Evolutionary conservation across 2,888 invertebrate genomes (phyloP), one percentile per base, ranked within the genome.

Genomic region (Eupithecia pulchellata): DNA sequence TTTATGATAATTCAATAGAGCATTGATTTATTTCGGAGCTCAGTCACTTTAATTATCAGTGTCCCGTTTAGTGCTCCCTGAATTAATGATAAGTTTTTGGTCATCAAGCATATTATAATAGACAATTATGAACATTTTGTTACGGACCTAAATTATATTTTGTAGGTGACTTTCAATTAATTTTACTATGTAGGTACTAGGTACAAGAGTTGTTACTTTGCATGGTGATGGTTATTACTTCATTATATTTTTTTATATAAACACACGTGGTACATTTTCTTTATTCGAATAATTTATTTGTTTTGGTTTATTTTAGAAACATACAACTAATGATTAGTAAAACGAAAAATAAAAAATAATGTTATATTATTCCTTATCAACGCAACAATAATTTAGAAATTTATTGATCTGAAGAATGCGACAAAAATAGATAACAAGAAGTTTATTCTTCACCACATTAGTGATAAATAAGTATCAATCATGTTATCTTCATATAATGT

Each of bases 41-140:
- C 58, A 29, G 17, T 58, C 32, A n/a, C 60, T 60, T 29, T 32
- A 20, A n/a, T n/a, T 34, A 61, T 61, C 34, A 61, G 25, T 34
- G 34, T 60, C 30, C 32, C 32, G n/a, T 20, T 32, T 20, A 34
- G 32, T 36, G 25, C 8, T 32, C 60, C 34, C 34, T 61, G 34
- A 61, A 61, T 61, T 34, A 61, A 34, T 61, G 13, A 61, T 32
- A 4, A 36, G 20, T 13, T 29, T 57, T 17, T 57, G 57, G 29
- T 20, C 17, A 61, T 60, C n/a, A 60, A 20, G 14, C 30, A 25
- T 11, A 32, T 34, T 25, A 36, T 34, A 36, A 32, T 32, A 60
- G 58, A 17, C 17, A 20, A n/a, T 32, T 57, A 17, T 29, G 29
- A 57, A 29, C 9, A 17, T 5, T 60, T 32, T 32, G 8, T 30